Percentiles rank a stretch among this genome's conserved stretches.
Evolutionary conservation across 2,113 vertebrate species (phyloP).

Genomic region (Myrmecobius fasciatus): DNA sequence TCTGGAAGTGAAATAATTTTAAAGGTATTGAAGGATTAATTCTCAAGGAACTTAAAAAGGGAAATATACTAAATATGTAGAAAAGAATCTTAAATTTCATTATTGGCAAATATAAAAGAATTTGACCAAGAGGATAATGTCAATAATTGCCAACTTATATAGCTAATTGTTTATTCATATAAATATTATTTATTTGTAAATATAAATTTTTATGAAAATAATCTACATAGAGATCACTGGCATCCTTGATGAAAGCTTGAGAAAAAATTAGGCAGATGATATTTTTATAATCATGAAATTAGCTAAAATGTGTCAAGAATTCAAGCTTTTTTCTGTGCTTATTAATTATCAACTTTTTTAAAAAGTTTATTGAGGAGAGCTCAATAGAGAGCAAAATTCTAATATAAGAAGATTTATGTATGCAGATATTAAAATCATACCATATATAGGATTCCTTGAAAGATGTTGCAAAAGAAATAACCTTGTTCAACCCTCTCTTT

Average conservation of each 20-base stretch:
- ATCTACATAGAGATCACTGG: not conserved
- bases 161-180: not conserved
- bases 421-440: not conserved
- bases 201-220: not conserved
- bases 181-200: not conserved
- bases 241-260: not conserved
- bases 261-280: not conserved
- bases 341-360: not conserved
- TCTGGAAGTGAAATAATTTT: not conserved
- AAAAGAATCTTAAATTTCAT: not conserved
- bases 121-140: not conserved
- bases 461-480: not conserved
- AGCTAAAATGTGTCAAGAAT: not conserved
- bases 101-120: not conserved
- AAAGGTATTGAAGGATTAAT: not conserved
- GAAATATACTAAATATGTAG: not conserved
- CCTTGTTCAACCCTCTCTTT: not conserved
- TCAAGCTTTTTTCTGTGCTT: not conserved
- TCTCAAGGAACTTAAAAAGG: not conserved
- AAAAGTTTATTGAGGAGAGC: not conserved
- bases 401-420: not conserved
- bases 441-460: not conserved
- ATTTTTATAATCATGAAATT: not conserved
- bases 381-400: not conserved
- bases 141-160: not conserved